Evolutionary conservation across 2,113 vertebrate species (phyloP).

Genomic region (Ameiurus melas): DNA sequence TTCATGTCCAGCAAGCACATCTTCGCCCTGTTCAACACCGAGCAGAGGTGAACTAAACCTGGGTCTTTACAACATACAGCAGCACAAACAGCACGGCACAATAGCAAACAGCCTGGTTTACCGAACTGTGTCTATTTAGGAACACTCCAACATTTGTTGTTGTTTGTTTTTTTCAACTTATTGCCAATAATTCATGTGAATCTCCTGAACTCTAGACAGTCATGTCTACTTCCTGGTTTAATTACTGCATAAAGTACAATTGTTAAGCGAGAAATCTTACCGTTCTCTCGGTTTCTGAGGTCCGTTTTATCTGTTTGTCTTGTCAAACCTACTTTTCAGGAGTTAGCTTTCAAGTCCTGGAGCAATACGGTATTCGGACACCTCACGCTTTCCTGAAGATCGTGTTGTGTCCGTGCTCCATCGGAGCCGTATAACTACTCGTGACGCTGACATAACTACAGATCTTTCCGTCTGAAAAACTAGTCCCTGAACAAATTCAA

Average conservation of each 20-base stretch:
- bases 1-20: slow-evolving; percentile 99
- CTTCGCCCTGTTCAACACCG: slow-evolving; percentile 98
- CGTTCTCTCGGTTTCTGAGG: neutral
- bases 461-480: neutral
- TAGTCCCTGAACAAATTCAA: neutral
- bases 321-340: neutral
- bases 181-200: neutral
- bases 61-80: neutral
- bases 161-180: neutral
- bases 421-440: neutral
- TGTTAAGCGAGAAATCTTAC: neutral
- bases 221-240: neutral
- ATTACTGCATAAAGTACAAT: neutral
- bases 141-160: neutral
- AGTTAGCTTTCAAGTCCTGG: neutral
- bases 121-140: neutral
- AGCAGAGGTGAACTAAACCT: slow-evolving; percentile 84
- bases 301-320: neutral
- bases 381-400: neutral
- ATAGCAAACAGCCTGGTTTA: neutral
- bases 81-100: neutral
- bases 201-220: neutral
- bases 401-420: neutral
- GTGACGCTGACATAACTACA: neutral
- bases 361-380: neutral